A percentile compares a stretch with the other conserved stretches of the same genome.
phyloP scores from a whole-genome alignment of 2,888 invertebrate species.

The Hyles lineata region DNA sequence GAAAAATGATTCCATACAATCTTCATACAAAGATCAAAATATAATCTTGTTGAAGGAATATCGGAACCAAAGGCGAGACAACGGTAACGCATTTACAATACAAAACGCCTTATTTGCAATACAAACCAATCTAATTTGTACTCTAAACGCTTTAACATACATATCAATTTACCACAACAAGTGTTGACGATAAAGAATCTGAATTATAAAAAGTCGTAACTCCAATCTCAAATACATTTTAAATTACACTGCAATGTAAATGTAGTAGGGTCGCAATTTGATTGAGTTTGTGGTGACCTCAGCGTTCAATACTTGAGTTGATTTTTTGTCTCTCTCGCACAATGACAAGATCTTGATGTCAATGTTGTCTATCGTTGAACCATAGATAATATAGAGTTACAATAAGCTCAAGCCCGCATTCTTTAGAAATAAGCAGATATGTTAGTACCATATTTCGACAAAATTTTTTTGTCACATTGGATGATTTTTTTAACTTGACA shows the following conservation, averaged over 20 bases:
- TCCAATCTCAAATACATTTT: not conserved
- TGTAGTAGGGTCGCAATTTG: too few species aligned
- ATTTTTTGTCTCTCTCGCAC: conserved; percentile 8
- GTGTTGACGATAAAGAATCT: not conserved
- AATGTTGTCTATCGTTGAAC: not conserved
- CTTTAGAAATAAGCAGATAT: too few species aligned
- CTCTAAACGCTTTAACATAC: not conserved
- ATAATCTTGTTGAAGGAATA: not conserved
- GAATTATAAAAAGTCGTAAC: not conserved
- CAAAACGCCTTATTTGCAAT: not conserved
- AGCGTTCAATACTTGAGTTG: not conserved
- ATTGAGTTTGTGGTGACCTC: not conserved
- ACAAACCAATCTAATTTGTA: not conserved
- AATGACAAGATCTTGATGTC: conserved; percentile 20
- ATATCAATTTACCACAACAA: not conserved
- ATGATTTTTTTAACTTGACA: too few species aligned
- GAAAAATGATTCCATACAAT: not conserved
- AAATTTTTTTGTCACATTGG: too few species aligned
- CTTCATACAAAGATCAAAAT: not conserved
- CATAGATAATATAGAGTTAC: conserved; percentile 9
- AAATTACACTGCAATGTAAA: not conserved
- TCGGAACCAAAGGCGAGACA: not conserved
- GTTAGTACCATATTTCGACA: too few species aligned
- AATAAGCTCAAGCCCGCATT: too few species aligned
- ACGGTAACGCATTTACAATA: not conserved